These are phyloP conservation scores for Chydorus sphaericus DNA, from an alignment of 2,888 invertebrate genomes.

Conservation along the genomic window DNA sequence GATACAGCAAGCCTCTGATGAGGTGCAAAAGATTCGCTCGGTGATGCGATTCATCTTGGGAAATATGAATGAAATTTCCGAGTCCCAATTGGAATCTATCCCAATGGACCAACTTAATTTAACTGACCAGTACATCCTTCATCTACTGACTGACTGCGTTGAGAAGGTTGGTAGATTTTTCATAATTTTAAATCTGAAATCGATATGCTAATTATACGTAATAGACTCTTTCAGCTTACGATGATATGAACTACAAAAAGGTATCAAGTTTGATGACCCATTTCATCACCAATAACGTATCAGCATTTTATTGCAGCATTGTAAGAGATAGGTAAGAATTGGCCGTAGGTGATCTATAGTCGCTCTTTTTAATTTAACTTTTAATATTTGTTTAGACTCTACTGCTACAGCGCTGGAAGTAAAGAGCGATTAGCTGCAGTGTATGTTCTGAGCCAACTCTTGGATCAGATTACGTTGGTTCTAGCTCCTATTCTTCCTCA, in stretches of 20 bases:
- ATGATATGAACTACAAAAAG: slow-evolving; percentile 36
- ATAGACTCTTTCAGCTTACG: slow-evolving; percentile 38
- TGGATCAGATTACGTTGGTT: slow-evolving; percentile 47
- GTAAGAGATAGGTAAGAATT: slow-evolving; percentile 52
- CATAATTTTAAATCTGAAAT: slow-evolving; percentile 19
- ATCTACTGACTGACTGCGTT: slow-evolving; percentile 45
- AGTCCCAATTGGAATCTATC: slow-evolving; percentile 24
- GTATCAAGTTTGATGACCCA: slow-evolving; percentile 36
- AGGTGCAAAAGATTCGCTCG: slow-evolving; percentile 61
- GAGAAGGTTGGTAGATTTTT: too few species aligned
- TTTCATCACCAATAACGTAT: slow-evolving; percentile 54
- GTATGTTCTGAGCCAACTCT: slow-evolving; percentile 50
- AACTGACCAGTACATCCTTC: slow-evolving; percentile 52
- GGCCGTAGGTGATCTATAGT: not conserved
- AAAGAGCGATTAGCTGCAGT: slow-evolving; percentile 47
- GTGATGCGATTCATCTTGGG: slow-evolving; percentile 71
- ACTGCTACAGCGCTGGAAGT: slow-evolving; percentile 50
- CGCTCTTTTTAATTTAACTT: not conserved
- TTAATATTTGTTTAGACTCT: too few species aligned
- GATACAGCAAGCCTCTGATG: slow-evolving; percentile 53
- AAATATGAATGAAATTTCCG: slow-evolving; percentile 31
- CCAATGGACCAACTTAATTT: slow-evolving; percentile 38
- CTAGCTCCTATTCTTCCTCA: slow-evolving; percentile 77
- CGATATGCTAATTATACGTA: not conserved
- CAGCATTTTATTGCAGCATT: slow-evolving; percentile 61